These are phyloP conservation scores for Bicyclus anynana DNA, from an alignment of 1,140 invertebrate genomes.

Conservation along the genomic window DNA sequence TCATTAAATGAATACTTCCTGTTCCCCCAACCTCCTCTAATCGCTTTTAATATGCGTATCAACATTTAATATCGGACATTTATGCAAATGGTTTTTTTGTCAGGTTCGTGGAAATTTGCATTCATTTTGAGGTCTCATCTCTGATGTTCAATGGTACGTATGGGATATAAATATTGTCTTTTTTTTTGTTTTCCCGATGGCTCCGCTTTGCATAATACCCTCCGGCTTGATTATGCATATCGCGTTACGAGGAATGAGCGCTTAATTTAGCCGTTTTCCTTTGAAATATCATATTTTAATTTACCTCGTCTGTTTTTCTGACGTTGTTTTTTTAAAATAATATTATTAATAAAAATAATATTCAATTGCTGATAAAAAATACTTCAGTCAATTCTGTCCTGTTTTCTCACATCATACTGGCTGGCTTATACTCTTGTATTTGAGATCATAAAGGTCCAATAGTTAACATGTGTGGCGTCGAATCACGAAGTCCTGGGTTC, in stretches of 20 bases:
- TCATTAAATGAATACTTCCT: background rate
- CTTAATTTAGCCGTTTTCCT: slow-evolving; percentile 32
- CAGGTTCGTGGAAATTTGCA: slow-evolving; percentile 48
- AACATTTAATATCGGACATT: slow-evolving; percentile 55
- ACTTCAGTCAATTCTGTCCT: no score
- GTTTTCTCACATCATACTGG: no score
- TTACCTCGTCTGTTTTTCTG: background rate
- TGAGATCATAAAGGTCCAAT: no score
- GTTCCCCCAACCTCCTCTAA: slow-evolving; percentile 23
- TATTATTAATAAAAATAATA: background rate
- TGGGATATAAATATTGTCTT: slow-evolving; percentile 60
- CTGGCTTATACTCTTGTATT: no score
- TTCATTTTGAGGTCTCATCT: slow-evolving; percentile 61
- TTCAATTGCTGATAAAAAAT: no score
- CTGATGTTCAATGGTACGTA: slow-evolving; percentile 60
- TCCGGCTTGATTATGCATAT: slow-evolving; percentile 41
- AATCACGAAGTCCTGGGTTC: no score
- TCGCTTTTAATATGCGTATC: slow-evolving; percentile 50
- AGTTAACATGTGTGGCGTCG: no score
- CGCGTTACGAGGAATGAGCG: slow-evolving; percentile 29
- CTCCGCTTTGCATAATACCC: slow-evolving; percentile 49
- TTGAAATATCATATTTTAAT: slow-evolving; percentile 19
- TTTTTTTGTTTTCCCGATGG: slow-evolving; percentile 39
- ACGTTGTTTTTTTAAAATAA: background rate
- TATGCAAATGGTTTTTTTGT: slow-evolving; percentile 63